A percentile compares a stretch with the other conserved stretches of the same genome.
Conservation (phyloP, 2,113 vertebrate species). For the Oncorhynchus nerka region DNA sequence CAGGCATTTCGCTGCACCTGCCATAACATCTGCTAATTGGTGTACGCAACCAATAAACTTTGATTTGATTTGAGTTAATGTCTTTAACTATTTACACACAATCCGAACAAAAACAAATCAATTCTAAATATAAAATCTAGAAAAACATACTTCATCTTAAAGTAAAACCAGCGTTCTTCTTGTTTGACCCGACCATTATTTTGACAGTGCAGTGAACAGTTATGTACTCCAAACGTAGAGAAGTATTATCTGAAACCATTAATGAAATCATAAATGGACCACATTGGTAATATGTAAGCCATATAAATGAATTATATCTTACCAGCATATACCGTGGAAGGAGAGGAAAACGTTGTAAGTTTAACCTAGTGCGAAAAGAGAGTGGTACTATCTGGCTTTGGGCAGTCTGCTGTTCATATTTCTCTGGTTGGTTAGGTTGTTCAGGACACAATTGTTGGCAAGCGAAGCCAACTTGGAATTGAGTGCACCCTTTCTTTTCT, state of each 20-base stretch:
- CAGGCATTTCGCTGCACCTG: no score
- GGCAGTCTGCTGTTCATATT: slow-evolving; percentile 64
- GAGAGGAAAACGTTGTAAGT: not conserved
- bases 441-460: slow-evolving; percentile 71
- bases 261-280: slow-evolving; percentile 52
- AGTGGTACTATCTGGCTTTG: slow-evolving; percentile 72
- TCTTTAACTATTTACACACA: slow-evolving; percentile 27
- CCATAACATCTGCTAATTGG: no score
- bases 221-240: not conserved
- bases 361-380: not conserved
- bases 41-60: not conserved
- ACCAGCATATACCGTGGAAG: not conserved
- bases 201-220: not conserved
- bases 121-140: slow-evolving; percentile 31
- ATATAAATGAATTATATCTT: not conserved
- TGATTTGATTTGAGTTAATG: not conserved
- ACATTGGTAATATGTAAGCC: slow-evolving; percentile 7
- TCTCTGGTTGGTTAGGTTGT: slow-evolving; percentile 71
- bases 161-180: not conserved
- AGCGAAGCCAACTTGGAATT: slow-evolving; percentile 62
- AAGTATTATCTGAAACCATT: not conserved
- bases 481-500: slow-evolving; percentile 59
- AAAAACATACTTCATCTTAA: slow-evolving; percentile 10
- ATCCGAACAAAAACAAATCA: not conserved
- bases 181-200: not conserved